Evolutionary conservation across 2,888 invertebrate genomes (phyloP).

Genomic region (Parnassius smintheus): DNA sequence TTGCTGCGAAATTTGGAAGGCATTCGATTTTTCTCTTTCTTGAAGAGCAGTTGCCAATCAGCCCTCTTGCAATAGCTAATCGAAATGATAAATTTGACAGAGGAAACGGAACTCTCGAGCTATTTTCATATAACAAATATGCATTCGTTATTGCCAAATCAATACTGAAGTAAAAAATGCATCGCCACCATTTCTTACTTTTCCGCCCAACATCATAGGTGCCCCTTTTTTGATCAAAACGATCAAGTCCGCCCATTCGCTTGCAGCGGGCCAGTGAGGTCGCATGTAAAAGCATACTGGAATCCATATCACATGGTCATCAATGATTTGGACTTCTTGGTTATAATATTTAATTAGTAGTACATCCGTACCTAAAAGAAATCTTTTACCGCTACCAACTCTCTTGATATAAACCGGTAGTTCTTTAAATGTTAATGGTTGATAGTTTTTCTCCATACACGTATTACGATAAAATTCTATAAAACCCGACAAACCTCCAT

Average conservation of each 20-base stretch:
- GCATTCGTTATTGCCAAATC: too few relatives aligned
- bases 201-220: too few relatives aligned
- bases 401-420: slow-evolving; percentile 34
- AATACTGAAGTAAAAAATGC: too few relatives aligned
- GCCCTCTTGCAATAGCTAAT: too few relatives aligned
- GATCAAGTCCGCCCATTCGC: slow-evolving; percentile 23
- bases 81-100: too few relatives aligned
- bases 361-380: slow-evolving; percentile 43
- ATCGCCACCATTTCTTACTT: too few relatives aligned
- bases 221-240: too few relatives aligned
- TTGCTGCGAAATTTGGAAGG: too few relatives aligned
- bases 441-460: slow-evolving; percentile 36
- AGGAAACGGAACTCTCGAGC: too few relatives aligned
- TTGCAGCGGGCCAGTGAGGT: slow-evolving; percentile 52
- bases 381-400: slow-evolving; percentile 46
- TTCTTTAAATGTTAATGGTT: slow-evolving; percentile 34
- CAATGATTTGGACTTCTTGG: slow-evolving; percentile 43
- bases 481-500: slow-evolving; percentile 44
- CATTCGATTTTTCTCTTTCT: too few relatives aligned
- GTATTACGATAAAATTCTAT: slow-evolving; percentile 42
- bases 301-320: slow-evolving; percentile 37
- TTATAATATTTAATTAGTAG: slow-evolving; percentile 32
- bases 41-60: too few relatives aligned
- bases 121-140: too few relatives aligned
- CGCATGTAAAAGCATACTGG: slow-evolving; percentile 48